Base-by-base conservation (phyloP, 2,888 invertebrate genomes). In the Erebia epiphron region DNA sequence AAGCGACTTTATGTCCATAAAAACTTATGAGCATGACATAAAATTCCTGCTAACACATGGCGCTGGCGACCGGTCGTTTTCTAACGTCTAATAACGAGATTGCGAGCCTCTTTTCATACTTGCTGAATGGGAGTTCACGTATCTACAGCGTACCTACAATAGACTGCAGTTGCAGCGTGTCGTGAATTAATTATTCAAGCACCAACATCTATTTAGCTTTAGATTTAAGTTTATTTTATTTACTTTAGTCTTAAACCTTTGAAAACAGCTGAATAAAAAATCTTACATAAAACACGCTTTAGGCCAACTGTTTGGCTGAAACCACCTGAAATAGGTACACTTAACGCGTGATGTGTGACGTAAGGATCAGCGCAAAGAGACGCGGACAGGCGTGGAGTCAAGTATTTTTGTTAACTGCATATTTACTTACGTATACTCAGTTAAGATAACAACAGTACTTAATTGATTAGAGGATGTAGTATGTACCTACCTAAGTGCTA, bases 1-100 rank as follows among this genome's bases (percentile, higher is more conserved):
- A 82, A 78, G 76, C 68, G 76, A 76, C 74, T 75, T 73, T 72
- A 70, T 72, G 70, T 67, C 70, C 52, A 71, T 72, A 69, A 72
- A 74, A 74, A 71, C 70, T 69, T 71, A 54, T n/a, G 50, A 50
- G n/a, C n/a, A 56, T 67, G 43, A 61, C 58, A 72, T 72, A 67
- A 67, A 72, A 60, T 67, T 49, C 58, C 63, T 67, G 58, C 67
- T 68, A 67, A 70, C 72, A 72, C 60, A 57, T 74, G 72, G 50
- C 68, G 54, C 62, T 50, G 49, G 18, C 60, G 63, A 61, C 61
- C 66, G 61, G 58, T 69, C 58, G 63, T 69, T 62, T 64, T 65
- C 21, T 60, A 57, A 49, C 49, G 61, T 67, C 67, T 71, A 64
- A 67, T 67, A 65, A 72, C 68, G 56, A 69, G 16, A 61, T 63